Evolutionary conservation across 2,113 vertebrate species (phyloP).

Genomic region (Myotis yumanensis): DNA sequence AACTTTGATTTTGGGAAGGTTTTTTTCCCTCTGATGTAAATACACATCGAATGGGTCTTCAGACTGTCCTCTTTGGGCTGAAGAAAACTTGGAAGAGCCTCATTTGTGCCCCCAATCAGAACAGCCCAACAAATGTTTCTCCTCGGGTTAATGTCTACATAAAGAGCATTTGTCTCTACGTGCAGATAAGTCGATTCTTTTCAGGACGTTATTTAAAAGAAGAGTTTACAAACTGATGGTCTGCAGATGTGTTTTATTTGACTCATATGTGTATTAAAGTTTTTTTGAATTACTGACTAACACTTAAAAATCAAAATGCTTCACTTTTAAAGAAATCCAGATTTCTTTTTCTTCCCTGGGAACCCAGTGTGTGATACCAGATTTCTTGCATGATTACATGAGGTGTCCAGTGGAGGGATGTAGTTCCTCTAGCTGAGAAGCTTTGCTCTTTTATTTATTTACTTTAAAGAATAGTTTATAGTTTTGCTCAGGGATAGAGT

Average conservation of each 20-base stretch:
- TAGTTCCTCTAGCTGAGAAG: not conserved
- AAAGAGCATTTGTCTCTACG: not conserved
- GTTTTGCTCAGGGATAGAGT: too few species aligned
- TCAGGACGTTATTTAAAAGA: not conserved
- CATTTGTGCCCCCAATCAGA: not conserved
- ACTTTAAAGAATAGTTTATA: not conserved
- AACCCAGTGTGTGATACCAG: not conserved
- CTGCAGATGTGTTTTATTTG: constrained; percentile 40
- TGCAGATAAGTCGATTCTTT: not conserved
- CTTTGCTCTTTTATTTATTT: not conserved
- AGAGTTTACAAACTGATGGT: not conserved
- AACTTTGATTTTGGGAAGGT: not conserved
- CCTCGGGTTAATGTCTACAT: not conserved
- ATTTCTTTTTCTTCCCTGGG: not conserved
- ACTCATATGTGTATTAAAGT: not conserved
- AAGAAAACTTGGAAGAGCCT: not conserved
- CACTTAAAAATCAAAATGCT: constrained; percentile 5
- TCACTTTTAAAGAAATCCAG: not conserved
- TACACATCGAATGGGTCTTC: not conserved
- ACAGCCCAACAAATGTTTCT: not conserved
- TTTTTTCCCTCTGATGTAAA: not conserved
- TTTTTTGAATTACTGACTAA: constrained; percentile 2
- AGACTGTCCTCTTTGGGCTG: not conserved
- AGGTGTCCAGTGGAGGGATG: not conserved
- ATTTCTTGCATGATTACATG: not conserved